Conservation (phyloP, 2,797 vertebrate genomes). For the Ambastaia sidthimunki region DNA sequence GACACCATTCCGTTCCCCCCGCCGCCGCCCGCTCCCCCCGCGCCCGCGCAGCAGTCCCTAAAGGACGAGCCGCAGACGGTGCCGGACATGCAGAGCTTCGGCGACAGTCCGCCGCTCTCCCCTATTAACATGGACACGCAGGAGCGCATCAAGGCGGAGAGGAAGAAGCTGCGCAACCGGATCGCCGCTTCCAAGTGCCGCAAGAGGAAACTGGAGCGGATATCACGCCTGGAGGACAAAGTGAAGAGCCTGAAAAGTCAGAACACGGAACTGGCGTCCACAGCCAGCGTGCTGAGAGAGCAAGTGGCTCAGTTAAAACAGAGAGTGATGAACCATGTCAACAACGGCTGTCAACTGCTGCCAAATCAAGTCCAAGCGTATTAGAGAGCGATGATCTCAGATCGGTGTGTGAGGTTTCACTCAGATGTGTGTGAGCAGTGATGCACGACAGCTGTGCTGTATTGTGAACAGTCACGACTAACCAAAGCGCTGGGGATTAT, state of each 20-base stretch:
- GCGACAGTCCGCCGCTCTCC: constrained; percentile 91
- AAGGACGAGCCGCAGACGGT: constrained; percentile 98
- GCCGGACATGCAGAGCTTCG: constrained; percentile 93
- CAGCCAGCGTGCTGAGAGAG: constrained; percentile 91
- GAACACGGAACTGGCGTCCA: constrained; percentile 96
- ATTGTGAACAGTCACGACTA: neutral
- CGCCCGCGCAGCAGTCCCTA: constrained; percentile 75
- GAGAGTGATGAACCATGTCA: constrained; percentile 98
- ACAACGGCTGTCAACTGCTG: constrained; percentile 96
- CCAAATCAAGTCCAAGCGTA: constrained; percentile 94
- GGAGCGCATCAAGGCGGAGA: constrained; percentile 96
- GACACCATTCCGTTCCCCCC: constrained; percentile 83
- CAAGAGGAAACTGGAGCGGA: constrained; percentile 92
- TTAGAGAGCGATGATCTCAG: constrained; percentile 62
- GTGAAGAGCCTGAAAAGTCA: constrained; percentile 94
- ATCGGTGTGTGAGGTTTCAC: constrained; percentile 4
- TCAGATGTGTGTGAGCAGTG: neutral
- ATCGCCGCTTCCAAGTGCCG: constrained; percentile 96
- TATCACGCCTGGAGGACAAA: constrained; percentile 95
- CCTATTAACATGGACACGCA: constrained; percentile 98
- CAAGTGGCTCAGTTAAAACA: constrained; percentile 98
- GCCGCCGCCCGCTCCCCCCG: constrained; percentile 70
- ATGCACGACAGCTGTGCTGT: neutral
- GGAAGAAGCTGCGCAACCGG: constrained; percentile 94
- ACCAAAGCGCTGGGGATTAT: no score